phyloP scores from a whole-genome alignment of 2,797 vertebrate genomes.

The Menidia menidia region DNA sequence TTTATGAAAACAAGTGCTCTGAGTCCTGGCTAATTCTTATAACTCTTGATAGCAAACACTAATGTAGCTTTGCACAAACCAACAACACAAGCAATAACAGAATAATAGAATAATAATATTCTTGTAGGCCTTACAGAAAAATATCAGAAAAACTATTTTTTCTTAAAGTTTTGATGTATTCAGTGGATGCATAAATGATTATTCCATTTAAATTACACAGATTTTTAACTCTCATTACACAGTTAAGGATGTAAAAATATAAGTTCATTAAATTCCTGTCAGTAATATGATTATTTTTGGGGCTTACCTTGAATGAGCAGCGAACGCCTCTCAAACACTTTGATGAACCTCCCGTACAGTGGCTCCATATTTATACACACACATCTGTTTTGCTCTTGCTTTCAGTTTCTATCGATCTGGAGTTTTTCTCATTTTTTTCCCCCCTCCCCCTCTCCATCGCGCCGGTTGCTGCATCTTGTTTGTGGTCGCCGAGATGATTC shows the following conservation, averaged over 20 bases:
- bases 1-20: neutral
- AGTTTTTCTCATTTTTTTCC: constrained; percentile 23
- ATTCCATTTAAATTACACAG: neutral
- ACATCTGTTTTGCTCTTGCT: constrained; percentile 33
- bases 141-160: no score
- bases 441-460: constrained; percentile 2
- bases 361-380: constrained; percentile 41
- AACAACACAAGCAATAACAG: neutral
- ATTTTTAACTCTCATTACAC: no score
- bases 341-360: constrained; percentile 15
- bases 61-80: neutral
- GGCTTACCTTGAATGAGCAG: constrained; percentile 65
- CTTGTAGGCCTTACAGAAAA: neutral
- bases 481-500: constrained; percentile 39
- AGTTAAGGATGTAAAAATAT: no score
- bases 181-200: neutral
- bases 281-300: neutral
- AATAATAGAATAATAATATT: neutral
- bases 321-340: constrained; percentile 36
- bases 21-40: neutral
- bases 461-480: constrained; percentile 34
- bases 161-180: neutral
- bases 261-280: neutral
- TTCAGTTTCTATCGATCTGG: constrained; percentile 59
- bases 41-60: neutral